A percentile compares a stretch with the other conserved stretches of the same genome.
Evolutionary conservation across 2,888 invertebrate species (phyloP).

Genomic region (Poecilus cupreus): DNA sequence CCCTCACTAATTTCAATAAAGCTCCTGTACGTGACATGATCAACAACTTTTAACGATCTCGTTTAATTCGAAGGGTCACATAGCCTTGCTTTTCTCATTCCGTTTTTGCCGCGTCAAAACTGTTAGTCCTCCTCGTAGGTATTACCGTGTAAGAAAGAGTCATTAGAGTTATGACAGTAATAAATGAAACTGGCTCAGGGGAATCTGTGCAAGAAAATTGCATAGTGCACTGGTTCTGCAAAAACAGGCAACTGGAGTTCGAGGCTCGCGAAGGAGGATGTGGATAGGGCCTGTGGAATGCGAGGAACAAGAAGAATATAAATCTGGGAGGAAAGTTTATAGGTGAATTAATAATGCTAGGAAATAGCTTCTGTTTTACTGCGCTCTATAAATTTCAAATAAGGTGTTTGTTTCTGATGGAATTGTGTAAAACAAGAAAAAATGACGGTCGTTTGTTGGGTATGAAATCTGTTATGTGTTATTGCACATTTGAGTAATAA

Average conservation of each 20-base stretch:
- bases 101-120: slow-evolving; percentile 11
- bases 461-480: slow-evolving; percentile 6
- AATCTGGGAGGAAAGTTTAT: slow-evolving; percentile 19
- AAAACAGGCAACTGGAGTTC: background rate
- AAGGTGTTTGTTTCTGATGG: slow-evolving; percentile 32
- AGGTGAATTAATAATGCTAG: slow-evolving; percentile 30
- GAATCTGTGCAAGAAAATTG: slow-evolving; percentile 43
- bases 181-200: slow-evolving; percentile 43
- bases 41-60: slow-evolving; percentile 40
- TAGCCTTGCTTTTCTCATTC: background rate
- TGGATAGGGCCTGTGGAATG: slow-evolving; percentile 8
- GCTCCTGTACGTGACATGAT: slow-evolving; percentile 38
- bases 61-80: background rate
- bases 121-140: slow-evolving; percentile 27
- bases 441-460: background rate
- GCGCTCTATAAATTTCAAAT: slow-evolving; percentile 39
- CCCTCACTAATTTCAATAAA: slow-evolving; percentile 36
- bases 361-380: slow-evolving; percentile 28
- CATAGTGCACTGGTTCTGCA: slow-evolving; percentile 27
- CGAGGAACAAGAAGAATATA: slow-evolving; percentile 9
- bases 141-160: slow-evolving; percentile 37
- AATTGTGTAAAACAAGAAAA: slow-evolving; percentile 14
- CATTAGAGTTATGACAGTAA: slow-evolving; percentile 56
- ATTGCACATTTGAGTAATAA: no score
- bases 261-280: background rate